Evolutionary conservation across 1,140 invertebrate species (phyloP).

Genomic region (Drosophila quadrilineata): DNA sequence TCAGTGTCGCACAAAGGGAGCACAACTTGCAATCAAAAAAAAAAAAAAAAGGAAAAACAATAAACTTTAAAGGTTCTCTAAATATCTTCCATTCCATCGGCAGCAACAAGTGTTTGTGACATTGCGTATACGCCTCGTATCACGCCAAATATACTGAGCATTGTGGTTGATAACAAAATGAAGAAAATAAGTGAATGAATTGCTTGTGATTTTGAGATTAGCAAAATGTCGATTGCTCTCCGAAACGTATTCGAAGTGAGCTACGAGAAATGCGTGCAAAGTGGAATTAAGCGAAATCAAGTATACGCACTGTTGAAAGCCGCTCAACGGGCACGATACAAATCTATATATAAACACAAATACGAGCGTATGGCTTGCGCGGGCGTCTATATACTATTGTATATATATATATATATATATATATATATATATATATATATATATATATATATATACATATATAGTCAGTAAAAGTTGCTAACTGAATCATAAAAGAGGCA

Average conservation of each 20-base stretch:
- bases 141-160: too few relatives aligned
- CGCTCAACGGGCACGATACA: conserved; percentile 15
- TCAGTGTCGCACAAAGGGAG: too few relatives aligned
- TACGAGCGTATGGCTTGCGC: neutral
- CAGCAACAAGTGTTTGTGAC: conserved; percentile 16
- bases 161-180: too few relatives aligned
- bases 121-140: conserved; percentile 38
- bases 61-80: too few relatives aligned
- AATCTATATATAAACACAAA: conserved; percentile 25
- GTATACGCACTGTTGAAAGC: conserved; percentile 58
- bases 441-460: conserved; percentile 9
- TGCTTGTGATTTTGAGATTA: conserved; percentile 41
- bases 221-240: too few relatives aligned
- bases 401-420: conserved; percentile 5
- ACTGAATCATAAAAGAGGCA: conserved; percentile 57
- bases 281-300: conserved; percentile 48
- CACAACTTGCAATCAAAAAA: too few relatives aligned
- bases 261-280: neutral
- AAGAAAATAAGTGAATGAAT: too few relatives aligned
- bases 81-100: neutral
- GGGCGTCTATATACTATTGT: neutral
- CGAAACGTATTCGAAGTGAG: too few relatives aligned
- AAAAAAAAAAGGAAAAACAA: too few relatives aligned
- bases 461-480: conserved; percentile 48
- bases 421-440: neutral